Evolutionary conservation across 1,140 invertebrate species (phyloP).

Genomic region (Listronotus oregonensis): DNA sequence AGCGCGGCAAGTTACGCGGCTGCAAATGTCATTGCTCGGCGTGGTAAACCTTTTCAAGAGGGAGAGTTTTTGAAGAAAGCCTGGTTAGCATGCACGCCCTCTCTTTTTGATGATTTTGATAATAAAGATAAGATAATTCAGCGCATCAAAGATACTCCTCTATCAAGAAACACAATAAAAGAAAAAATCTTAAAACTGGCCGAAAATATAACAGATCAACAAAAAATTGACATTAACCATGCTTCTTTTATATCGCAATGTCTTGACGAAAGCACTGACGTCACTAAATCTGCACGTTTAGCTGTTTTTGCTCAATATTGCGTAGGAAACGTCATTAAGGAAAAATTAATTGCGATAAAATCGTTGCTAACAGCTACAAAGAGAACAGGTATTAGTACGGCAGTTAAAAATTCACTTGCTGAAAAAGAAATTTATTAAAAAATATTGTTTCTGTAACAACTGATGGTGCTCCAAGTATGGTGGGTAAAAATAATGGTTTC

Average conservation of each 20-base stretch:
- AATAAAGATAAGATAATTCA: constrained; percentile 40
- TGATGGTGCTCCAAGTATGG: too few species aligned
- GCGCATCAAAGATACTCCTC: constrained; percentile 36
- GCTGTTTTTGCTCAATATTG: constrained; percentile 16
- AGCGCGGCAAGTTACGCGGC: constrained; percentile 31
- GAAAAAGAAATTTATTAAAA: constrained; percentile 47
- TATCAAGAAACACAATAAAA: constrained; percentile 43
- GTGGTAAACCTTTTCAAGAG: not conserved
- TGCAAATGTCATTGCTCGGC: constrained; percentile 36
- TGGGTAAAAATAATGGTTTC: too few species aligned
- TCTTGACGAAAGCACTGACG: constrained; percentile 19
- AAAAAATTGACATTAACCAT: constrained; percentile 18
- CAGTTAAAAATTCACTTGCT: constrained; percentile 16
- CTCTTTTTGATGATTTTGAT: constrained; percentile 35
- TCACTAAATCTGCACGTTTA: constrained; percentile 11
- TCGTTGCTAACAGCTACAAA: constrained; percentile 16
- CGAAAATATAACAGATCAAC: constrained; percentile 38
- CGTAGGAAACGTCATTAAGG: constrained; percentile 10
- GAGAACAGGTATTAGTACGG: constrained; percentile 12
- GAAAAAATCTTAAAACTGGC: constrained; percentile 40
- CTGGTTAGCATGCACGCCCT: constrained; percentile 28
- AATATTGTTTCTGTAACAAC: constrained; percentile 34
- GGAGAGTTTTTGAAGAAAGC: constrained; percentile 26
- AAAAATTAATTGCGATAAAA: constrained; percentile 21
- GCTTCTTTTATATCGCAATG: not conserved